Evolutionary conservation across 1,140 invertebrate species (phyloP).

Genomic region (Ceratosolen fusciceps): DNA sequence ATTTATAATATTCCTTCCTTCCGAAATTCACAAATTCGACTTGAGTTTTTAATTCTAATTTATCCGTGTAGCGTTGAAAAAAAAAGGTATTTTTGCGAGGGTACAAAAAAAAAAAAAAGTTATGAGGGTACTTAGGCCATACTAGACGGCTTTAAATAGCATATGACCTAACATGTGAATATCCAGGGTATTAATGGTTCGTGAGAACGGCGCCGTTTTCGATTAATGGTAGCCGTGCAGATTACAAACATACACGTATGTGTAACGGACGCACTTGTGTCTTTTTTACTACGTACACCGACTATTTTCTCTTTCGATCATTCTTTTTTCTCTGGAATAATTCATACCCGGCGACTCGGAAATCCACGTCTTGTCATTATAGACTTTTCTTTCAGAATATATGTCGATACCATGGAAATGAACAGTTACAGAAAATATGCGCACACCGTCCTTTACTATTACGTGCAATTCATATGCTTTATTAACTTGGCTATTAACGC

Average conservation of each 20-base stretch:
- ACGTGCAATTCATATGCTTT: no score
- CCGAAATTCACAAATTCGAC: neutral
- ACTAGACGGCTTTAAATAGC: conserved; percentile 51
- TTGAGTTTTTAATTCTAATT: conserved; percentile 32
- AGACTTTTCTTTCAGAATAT: no score
- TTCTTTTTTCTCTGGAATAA: neutral
- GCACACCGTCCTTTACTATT: no score
- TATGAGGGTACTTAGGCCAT: conserved; percentile 39
- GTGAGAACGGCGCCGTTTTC: conserved; percentile 60
- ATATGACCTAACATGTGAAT: conserved; percentile 45
- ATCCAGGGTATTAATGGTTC: conserved; percentile 57
- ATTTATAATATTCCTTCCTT: no score
- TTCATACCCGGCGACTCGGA: neutral
- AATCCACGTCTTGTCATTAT: no score
- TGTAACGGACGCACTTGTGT: conserved; percentile 10
- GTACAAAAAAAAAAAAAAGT: conserved; percentile 34
- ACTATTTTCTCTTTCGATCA: neutral
- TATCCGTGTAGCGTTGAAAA: neutral
- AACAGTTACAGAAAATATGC: no score
- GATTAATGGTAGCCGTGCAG: conserved; percentile 53
- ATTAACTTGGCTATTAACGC: no score
- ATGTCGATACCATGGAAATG: no score
- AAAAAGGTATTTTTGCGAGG: neutral
- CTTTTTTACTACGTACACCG: neutral
- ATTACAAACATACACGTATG: neutral